Evolutionary conservation across 2,113 vertebrate genomes (phyloP), one percentile per base, ranked within the genome.

Genomic region (Coracopsis vasa): DNA sequence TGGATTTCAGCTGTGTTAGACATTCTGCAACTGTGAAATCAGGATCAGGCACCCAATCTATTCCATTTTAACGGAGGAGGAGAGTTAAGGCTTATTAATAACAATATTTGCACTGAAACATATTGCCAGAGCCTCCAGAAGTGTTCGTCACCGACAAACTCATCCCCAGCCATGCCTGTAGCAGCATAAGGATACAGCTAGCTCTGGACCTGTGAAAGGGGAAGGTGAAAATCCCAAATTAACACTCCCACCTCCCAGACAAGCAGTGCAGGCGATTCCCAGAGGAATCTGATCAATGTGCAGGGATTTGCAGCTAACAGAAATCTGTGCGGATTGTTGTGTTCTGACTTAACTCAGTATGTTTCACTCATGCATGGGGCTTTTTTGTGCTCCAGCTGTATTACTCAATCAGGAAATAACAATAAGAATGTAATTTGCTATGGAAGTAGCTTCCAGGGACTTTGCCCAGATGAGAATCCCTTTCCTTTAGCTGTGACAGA

Each of bases 321-420:
- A 31, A 70, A 72, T 42, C 82, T 37, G 37, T 4, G n/a, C 24
- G 60, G 47, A 8, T 48, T 33, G 35, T 14, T 50, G 72, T 37
- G 7, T 60, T 90, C 33, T 37, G 27, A 15, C 7, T 86, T 73
- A 23, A 10, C 47, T 85, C 7, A 3, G 18, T 37, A 20, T 17
- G 66, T 74, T 86, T 85, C 75, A 15, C n/a, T 90, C 5, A 12
- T 7, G 75, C 82, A 1, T 12, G 13, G 54, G 54, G 1, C 1
- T 21, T 21, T 42, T 45, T 60, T 62, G n/a, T 35, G 11, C 88
- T 95, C 60, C 65, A 67, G 65, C 84, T 85, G 62, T 58, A 42
- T 82, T 77, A 65, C 65, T 75, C 78, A 65, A 23, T 21, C 95
- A 93, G 92, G 94, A 96, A 96, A 90, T 70, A 58, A 80, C 81